Conservation (phyloP, 1,140 invertebrate species). For the Acromyrmex heyeri region DNA sequence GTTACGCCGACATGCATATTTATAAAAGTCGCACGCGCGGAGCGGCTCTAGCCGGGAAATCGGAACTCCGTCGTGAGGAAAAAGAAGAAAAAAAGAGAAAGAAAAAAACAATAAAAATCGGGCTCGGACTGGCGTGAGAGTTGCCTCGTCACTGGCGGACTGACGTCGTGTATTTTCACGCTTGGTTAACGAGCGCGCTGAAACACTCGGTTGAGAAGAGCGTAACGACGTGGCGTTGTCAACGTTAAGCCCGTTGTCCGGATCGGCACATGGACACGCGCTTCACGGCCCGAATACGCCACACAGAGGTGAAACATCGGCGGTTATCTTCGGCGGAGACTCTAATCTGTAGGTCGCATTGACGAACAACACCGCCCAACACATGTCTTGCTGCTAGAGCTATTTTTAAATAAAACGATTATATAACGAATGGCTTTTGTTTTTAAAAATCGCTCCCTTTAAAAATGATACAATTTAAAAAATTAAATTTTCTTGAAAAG, state of each 20-base stretch:
- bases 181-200: slow-evolving; percentile 53
- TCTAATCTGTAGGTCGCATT: background rate
- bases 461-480: too few relatives aligned
- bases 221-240: slow-evolving; percentile 57
- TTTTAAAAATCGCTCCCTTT: background rate
- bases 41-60: slow-evolving; percentile 69
- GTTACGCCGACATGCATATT: slow-evolving; percentile 77
- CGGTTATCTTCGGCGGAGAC: background rate
- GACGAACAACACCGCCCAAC: background rate
- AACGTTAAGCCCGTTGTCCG: slow-evolving; percentile 34
- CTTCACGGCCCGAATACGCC: background rate
- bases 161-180: slow-evolving; percentile 50
- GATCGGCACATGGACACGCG: slow-evolving; percentile 13
- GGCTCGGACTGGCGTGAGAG: slow-evolving; percentile 38
- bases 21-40: slow-evolving; percentile 59
- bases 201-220: slow-evolving; percentile 54
- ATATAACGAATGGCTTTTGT: background rate
- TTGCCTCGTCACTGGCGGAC: slow-evolving; percentile 44
- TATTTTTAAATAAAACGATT: background rate
- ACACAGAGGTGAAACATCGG: background rate
- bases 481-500: too few relatives aligned
- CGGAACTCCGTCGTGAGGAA: slow-evolving; percentile 44
- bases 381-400: background rate
- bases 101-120: slow-evolving; percentile 77
- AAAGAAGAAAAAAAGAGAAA: background rate